These are phyloP conservation scores for Microplitis manilae DNA, from an alignment of 2,888 invertebrate species.

Conservation along the genomic window DNA sequence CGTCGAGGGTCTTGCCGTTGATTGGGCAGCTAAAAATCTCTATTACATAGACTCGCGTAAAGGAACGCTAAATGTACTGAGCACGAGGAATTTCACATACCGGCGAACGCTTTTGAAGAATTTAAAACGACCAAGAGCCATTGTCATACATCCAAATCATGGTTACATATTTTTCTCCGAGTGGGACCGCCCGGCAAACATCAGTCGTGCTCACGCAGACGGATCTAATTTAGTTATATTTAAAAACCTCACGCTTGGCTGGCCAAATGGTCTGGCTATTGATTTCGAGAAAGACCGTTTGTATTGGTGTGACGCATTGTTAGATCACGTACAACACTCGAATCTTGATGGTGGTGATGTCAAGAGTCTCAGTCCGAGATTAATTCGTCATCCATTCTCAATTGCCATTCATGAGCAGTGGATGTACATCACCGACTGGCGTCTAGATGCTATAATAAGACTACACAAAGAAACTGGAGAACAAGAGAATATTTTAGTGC, in stretches of 20 bases:
- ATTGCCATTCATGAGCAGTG: slow-evolving; percentile 91
- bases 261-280: slow-evolving; percentile 97
- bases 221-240: slow-evolving; percentile 91
- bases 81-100: slow-evolving; percentile 88
- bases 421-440: slow-evolving; percentile 98
- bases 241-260: slow-evolving; percentile 91
- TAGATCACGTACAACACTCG: slow-evolving; percentile 96
- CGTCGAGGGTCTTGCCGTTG: slow-evolving; percentile 94
- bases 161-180: slow-evolving; percentile 96
- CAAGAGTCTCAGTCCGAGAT: slow-evolving; percentile 87
- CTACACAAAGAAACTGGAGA: slow-evolving; percentile 91
- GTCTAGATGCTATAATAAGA: slow-evolving; percentile 93
- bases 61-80: slow-evolving; percentile 93
- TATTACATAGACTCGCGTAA: slow-evolving; percentile 96
- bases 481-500: slow-evolving; percentile 87
- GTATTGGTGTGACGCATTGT: slow-evolving; percentile 97
- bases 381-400: slow-evolving; percentile 92
- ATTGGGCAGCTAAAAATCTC: slow-evolving; percentile 96
- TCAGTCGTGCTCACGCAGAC: slow-evolving; percentile 92
- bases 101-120: slow-evolving; percentile 88
- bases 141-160: slow-evolving; percentile 96
- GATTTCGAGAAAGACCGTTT: slow-evolving; percentile 90
- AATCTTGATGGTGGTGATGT: slow-evolving; percentile 93
- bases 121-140: slow-evolving; percentile 93
- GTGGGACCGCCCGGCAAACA: slow-evolving; percentile 97